Base-by-base conservation (phyloP, 2,888 invertebrate species). In the Rhaphigaster nebulosa region DNA sequence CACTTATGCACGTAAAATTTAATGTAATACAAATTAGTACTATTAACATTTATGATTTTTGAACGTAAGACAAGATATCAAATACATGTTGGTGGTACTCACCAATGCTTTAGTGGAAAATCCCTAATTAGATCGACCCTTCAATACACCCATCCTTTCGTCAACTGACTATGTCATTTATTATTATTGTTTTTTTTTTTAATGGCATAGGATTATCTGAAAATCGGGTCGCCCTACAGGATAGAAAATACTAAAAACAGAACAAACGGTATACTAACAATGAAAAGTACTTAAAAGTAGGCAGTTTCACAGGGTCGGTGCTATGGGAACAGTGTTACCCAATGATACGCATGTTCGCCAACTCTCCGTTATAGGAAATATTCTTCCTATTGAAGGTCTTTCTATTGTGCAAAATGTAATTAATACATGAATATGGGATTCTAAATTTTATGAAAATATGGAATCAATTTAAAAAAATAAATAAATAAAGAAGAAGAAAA, bases 261-360 rank as follows among this genome's bases (percentile, higher is more conserved):
- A 50, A 84, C 84, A 45, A 45, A 84, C 84, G 84, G 84, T 84
- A 84, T n/a, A 4, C 84, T 38, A 45, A 84, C 84, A 84, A 84
- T 84, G 84, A n/a, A 45, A 15, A 45, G 84, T 84, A 84, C n/a
- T 45, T 84, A 84, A 50, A 84, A 84, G 84, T 84, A 84, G 84
- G 84, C 34, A n/a, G 26, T 5, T 84, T 84, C 84, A 84, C 84
- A 84, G 26, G 84, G 84, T 84, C 84, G 12, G 15, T 45, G n/a
- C 84, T 41, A 84, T 84, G 84, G 84, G 84, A 84, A 84, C 84
- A 45, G 45, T n/a, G 84, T 84, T 84, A 41, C n/a, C 45, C 45
- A 38, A 41, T 84, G 45, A 84, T 45, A 84, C 84, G 45, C 84
- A 45, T 50, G 45, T 45, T 45, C 45, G 5, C n/a, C 13, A 1